These are phyloP conservation scores for Tapirus indicus DNA, from an alignment of 2,797 vertebrate species.

Conservation along the genomic window DNA sequence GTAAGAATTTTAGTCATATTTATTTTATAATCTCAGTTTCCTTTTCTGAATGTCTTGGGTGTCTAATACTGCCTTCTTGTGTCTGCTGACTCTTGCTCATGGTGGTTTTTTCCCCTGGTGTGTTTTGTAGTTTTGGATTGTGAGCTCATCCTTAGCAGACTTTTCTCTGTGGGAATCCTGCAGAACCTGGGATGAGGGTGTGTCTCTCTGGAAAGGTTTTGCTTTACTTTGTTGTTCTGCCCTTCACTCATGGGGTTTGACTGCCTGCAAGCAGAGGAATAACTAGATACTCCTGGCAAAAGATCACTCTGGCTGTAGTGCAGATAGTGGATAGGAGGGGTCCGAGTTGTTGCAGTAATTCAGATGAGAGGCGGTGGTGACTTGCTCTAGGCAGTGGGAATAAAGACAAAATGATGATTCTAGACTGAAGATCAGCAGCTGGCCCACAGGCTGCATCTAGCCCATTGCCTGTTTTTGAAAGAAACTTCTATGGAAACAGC, in stretches of 20 bases:
- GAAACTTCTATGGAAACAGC: background rate
- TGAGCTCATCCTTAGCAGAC: background rate
- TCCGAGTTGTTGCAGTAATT: background rate
- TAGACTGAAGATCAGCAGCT: background rate
- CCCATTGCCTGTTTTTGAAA: too few species aligned
- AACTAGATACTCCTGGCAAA: background rate
- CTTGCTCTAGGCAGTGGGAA: background rate
- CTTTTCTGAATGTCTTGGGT: background rate
- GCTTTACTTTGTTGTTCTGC: background rate
- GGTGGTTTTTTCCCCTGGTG: background rate
- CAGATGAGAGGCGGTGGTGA: background rate
- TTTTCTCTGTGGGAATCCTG: background rate
- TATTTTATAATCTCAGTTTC: background rate
- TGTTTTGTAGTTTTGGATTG: background rate
- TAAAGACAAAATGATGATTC: background rate
- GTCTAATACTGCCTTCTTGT: background rate
- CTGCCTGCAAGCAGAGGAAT: background rate
- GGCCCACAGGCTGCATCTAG: background rate
- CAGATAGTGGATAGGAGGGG: background rate
- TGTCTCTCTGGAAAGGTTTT: background rate
- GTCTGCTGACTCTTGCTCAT: background rate
- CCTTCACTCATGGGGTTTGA: background rate
- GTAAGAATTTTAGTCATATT: background rate
- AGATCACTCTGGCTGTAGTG: background rate
- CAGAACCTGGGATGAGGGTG: background rate